A percentile compares a stretch with the other conserved stretches of the same genome.
Conservation (phyloP, 2,797 vertebrate species). For the Crenichthys baileyi region DNA sequence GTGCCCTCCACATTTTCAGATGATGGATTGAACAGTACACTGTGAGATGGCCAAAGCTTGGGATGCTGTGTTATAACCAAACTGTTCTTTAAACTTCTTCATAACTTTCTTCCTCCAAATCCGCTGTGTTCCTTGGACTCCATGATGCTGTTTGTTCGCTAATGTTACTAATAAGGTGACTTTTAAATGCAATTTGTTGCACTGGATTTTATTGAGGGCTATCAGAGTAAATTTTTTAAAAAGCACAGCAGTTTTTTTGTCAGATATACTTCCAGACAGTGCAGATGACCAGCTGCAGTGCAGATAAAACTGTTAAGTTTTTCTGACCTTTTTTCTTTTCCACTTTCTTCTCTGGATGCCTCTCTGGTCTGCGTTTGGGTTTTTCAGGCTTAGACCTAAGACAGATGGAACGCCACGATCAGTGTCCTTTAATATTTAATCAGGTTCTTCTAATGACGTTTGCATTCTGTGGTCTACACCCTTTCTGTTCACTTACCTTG, state of each 20-base stretch:
- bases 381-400: slow-evolving; percentile 88
- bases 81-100: too few species aligned
- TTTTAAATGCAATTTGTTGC: background rate
- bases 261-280: background rate
- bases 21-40: too few species aligned
- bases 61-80: too few species aligned
- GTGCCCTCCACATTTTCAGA: background rate
- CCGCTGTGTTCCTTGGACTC: background rate
- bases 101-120: too few species aligned
- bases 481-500: slow-evolving; percentile 78
- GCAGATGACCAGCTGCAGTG: background rate
- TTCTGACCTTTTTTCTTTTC: slow-evolving; percentile 94
- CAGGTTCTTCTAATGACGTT: slow-evolving; percentile 28
- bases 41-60: too few species aligned
- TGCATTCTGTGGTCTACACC: slow-evolving; percentile 12
- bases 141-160: background rate
- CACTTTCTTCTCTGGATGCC: slow-evolving; percentile 83
- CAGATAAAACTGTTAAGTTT: background rate
- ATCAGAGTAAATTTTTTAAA: background rate
- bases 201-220: background rate
- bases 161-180: background rate
- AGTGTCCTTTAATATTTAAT: slow-evolving; percentile 45
- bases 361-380: slow-evolving; percentile 86
- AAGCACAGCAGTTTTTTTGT: background rate
- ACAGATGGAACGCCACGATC: slow-evolving; percentile 30